These are phyloP conservation scores for Drosophila chauvacae DNA, from an alignment of 1,140 invertebrate species.

Conservation along the genomic window DNA sequence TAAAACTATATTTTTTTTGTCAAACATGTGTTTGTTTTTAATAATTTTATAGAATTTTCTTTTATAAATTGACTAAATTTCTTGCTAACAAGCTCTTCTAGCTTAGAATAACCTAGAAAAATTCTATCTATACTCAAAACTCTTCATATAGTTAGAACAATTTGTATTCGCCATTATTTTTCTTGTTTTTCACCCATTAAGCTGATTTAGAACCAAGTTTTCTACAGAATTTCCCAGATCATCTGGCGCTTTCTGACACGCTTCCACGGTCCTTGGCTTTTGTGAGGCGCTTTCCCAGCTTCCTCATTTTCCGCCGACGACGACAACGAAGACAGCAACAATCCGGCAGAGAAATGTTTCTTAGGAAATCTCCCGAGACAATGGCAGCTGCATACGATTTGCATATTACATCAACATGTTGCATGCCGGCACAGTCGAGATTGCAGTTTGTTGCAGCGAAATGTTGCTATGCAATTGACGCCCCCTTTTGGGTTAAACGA, in stretches of 20 bases:
- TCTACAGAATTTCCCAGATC: slow-evolving; percentile 23
- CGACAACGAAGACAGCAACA: slow-evolving; percentile 24
- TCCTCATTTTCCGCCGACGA: slow-evolving; percentile 32
- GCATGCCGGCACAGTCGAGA: slow-evolving; percentile 59
- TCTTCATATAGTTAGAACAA: neutral
- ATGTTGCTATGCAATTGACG: slow-evolving; percentile 71
- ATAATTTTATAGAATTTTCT: neutral
- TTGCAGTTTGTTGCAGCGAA: slow-evolving; percentile 57
- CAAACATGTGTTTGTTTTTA: neutral
- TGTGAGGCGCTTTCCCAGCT: slow-evolving; percentile 30
- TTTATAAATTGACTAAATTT: neutral
- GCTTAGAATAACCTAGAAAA: neutral
- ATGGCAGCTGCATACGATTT: slow-evolving; percentile 67
- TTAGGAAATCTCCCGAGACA: slow-evolving; percentile 61
- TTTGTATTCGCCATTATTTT: slow-evolving; percentile 22
- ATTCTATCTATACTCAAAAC: neutral
- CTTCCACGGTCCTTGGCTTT: slow-evolving; percentile 23
- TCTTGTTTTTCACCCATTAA: slow-evolving; percentile 16
- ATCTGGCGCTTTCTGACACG: slow-evolving; percentile 5
- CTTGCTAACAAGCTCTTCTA: neutral
- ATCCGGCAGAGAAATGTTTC: slow-evolving; percentile 53
- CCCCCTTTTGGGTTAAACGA: slow-evolving; percentile 54
- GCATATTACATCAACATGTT: slow-evolving; percentile 80
- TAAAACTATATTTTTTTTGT: neutral
- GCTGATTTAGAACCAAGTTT: slow-evolving; percentile 12